These are phyloP conservation scores for Eretmochelys imbricata DNA, from an alignment of 2,113 vertebrate species.

Conservation along the genomic window DNA sequence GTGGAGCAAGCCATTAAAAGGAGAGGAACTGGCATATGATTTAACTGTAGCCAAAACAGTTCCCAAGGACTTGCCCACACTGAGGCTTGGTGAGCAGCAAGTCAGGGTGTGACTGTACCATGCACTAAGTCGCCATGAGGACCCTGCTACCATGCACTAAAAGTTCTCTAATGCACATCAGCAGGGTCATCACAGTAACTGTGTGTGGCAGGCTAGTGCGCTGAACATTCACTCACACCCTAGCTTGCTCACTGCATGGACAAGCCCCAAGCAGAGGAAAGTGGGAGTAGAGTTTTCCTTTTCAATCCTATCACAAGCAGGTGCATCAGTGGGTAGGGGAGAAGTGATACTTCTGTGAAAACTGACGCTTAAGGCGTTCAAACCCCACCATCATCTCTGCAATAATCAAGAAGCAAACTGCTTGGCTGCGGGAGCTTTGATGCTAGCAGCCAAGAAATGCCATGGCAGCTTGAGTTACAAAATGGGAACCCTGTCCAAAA, in stretches of 20 bases:
- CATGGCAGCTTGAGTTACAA: not conserved
- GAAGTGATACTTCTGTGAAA: not conserved
- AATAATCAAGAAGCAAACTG: not conserved
- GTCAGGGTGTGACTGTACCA: not conserved
- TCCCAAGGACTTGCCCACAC: not conserved
- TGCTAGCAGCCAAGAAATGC: not conserved
- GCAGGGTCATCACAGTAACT: not conserved
- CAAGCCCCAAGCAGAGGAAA: not conserved
- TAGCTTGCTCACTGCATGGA: not conserved
- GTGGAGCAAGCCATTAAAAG: conserved; percentile 2
- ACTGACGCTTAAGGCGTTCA: not conserved
- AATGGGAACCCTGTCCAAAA: not conserved
- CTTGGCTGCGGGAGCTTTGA: not conserved
- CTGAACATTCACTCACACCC: not conserved
- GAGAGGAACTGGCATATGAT: not conserved
- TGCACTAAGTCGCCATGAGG: not conserved
- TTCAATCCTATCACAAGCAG: not conserved
- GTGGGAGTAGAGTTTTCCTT: not conserved
- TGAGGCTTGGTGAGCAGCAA: not conserved
- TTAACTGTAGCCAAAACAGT: not conserved
- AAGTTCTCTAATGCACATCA: not conserved
- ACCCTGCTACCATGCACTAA: not conserved
- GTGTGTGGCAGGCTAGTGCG: not conserved
- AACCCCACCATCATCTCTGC: not conserved
- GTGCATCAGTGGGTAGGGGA: not conserved